A percentile compares a stretch with the other conserved stretches of the same genome.
These are phyloP conservation scores for Calyptommatus sinebrachiatus DNA, from an alignment of 2,113 vertebrate genomes.

Conservation along the genomic window DNA sequence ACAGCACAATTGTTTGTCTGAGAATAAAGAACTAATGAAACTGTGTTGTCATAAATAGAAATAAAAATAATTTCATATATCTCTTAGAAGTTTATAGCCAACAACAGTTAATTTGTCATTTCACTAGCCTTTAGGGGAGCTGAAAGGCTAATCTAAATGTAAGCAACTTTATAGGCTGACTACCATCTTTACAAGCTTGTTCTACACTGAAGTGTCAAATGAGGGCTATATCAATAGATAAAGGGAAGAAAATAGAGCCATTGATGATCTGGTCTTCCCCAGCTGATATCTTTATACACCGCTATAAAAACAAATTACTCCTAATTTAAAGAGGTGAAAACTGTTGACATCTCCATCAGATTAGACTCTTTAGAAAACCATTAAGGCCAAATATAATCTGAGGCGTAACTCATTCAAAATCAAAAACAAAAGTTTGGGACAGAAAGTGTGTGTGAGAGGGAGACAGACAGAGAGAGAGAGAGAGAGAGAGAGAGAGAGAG, in stretches of 20 bases:
- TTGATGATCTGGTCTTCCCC: slow-evolving; percentile 59
- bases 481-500: too few relatives aligned
- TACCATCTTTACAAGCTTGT: slow-evolving; percentile 62
- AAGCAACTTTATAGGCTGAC: slow-evolving; percentile 54
- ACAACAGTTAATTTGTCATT: slow-evolving; percentile 65
- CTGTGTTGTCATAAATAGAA: neutral
- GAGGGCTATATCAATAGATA: slow-evolving; percentile 69
- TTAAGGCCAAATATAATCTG: slow-evolving; percentile 58
- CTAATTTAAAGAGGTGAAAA: slow-evolving; percentile 72
- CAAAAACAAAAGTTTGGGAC: slow-evolving; percentile 51
- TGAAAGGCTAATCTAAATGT: slow-evolving; percentile 63
- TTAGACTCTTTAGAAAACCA: slow-evolving; percentile 64
- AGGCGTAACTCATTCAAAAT: slow-evolving; percentile 61
- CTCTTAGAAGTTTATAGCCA: slow-evolving; percentile 48
- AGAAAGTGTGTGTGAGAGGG: too few relatives aligned
- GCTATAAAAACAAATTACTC: slow-evolving; percentile 73
- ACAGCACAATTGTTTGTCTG: slow-evolving; percentile 17
- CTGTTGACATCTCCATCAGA: slow-evolving; percentile 69
- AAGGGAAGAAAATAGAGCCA: slow-evolving; percentile 59
- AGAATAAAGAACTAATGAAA: slow-evolving; percentile 9
- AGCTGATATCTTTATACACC: slow-evolving; percentile 72
- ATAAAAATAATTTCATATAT: slow-evolving; percentile 49
- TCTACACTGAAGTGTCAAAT: slow-evolving; percentile 66
- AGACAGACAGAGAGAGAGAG: slow-evolving; percentile 23
- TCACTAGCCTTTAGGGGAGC: slow-evolving; percentile 59